These are phyloP conservation scores for Deilephila porcellus DNA, from an alignment of 2,888 invertebrate genomes.

Conservation along the genomic window DNA sequence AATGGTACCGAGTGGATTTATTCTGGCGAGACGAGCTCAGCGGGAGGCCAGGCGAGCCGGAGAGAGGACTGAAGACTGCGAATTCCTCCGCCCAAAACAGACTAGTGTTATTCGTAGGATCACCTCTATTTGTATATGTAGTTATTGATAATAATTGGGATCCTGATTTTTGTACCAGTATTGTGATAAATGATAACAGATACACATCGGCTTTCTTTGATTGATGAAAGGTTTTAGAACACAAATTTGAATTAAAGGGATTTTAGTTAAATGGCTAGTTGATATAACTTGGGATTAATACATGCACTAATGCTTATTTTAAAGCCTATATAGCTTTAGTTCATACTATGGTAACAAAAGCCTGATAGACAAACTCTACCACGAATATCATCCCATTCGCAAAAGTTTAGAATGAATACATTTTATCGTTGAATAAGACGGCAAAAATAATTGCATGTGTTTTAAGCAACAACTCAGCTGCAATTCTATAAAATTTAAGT, in stretches of 20 bases:
- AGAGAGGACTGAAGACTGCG: slow-evolving; percentile 22
- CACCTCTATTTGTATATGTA: background rate
- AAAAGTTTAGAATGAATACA: background rate
- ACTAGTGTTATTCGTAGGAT: slow-evolving; percentile 11
- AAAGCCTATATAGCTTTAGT: no score
- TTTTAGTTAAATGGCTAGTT: no score
- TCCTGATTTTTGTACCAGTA: background rate
- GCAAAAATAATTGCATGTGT: slow-evolving; percentile 9
- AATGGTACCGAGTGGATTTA: slow-evolving; percentile 17
- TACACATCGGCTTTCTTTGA: background rate
- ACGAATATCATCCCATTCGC: background rate
- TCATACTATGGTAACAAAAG: no score
- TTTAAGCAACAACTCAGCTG: slow-evolving; percentile 2
- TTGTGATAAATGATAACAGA: background rate
- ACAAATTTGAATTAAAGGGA: no score
- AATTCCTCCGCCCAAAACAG: slow-evolving; percentile 13
- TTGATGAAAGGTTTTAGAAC: no score
- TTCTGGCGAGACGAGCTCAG: background rate
- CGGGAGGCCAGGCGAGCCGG: slow-evolving; percentile 10
- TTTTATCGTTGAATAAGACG: background rate
- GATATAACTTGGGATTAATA: no score
- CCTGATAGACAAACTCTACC: no score
- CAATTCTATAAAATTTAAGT: slow-evolving; percentile 12
- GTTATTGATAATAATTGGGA: background rate
- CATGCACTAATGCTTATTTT: no score